phyloP scores from a whole-genome alignment of 2,888 invertebrate genomes.

The Volucella zonaria region DNA sequence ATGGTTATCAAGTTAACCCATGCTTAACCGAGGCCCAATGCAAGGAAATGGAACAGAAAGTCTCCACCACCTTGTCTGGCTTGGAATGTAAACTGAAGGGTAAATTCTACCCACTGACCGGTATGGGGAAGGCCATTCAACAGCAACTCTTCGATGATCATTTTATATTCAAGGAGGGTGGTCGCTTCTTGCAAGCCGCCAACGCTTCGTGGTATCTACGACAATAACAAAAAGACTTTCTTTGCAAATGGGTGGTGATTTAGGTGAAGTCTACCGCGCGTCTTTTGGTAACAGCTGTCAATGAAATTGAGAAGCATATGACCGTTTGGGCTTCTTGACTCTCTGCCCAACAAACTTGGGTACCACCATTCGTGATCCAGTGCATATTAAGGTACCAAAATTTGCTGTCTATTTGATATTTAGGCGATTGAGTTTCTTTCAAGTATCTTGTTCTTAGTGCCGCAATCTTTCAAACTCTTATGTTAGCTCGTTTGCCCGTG shows the following conservation, averaged over 20 bases:
- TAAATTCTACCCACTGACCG: slow-evolving; percentile 96
- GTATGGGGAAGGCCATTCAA: slow-evolving; percentile 97
- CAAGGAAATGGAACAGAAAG: slow-evolving; percentile 98
- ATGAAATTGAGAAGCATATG: slow-evolving; percentile 95
- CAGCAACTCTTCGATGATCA: slow-evolving; percentile 98
- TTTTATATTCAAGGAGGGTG: slow-evolving; percentile 99
- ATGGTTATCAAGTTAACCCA: slow-evolving; percentile 98
- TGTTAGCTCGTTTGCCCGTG: no score
- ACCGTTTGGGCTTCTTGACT: slow-evolving; percentile 97
- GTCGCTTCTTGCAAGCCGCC: slow-evolving; percentile 90
- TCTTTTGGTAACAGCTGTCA: slow-evolving; percentile 94
- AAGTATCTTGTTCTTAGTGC: no score
- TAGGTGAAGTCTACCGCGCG: slow-evolving; percentile 95
- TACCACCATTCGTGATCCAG: slow-evolving; percentile 98
- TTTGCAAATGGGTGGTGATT: slow-evolving; percentile 98
- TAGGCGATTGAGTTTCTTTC: no score
- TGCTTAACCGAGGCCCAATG: slow-evolving; percentile 98
- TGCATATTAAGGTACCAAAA: slow-evolving; percentile 98
- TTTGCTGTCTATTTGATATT: no score
- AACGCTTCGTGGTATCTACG: slow-evolving; percentile 98
- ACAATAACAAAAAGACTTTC: slow-evolving; percentile 98
- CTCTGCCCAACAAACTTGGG: slow-evolving; percentile 99
- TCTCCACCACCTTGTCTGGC: slow-evolving; percentile 90
- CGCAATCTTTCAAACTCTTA: no score
- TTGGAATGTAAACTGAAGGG: slow-evolving; percentile 95